Conservation (phyloP, 2,888 invertebrate genomes). For the Athalia circularis region DNA sequence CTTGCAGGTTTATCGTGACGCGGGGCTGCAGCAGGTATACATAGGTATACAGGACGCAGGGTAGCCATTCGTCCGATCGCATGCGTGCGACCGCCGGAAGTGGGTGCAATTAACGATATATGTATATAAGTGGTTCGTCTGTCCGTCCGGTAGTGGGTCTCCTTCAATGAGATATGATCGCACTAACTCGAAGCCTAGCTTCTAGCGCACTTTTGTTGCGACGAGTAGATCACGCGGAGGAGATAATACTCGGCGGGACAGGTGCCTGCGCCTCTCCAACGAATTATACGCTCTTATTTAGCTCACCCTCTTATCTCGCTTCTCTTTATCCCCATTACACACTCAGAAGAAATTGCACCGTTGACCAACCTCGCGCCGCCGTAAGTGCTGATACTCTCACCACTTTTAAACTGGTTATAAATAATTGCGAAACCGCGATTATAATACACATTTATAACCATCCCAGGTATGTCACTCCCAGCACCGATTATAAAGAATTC, state of each 20-base stretch:
- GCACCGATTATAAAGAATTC: no score
- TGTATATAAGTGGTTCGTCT: constrained; percentile 74
- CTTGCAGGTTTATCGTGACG: no score
- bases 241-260: constrained; percentile 67
- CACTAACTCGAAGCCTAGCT: constrained; percentile 62
- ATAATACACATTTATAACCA: no score
- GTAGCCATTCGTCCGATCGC: constrained; percentile 23
- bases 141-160: constrained; percentile 71
- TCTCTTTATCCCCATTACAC: constrained; percentile 9
- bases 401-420: background rate
- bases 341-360: background rate
- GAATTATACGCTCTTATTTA: constrained; percentile 70
- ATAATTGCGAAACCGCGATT: no score
- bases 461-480: no score
- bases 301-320: constrained; percentile 49
- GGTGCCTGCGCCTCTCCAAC: constrained; percentile 69
- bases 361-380: background rate
- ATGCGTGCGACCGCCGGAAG: constrained; percentile 68
- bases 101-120: constrained; percentile 74
- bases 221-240: constrained; percentile 60
- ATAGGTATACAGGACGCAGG: background rate
- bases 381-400: background rate
- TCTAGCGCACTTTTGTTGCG: constrained; percentile 52
- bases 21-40: background rate
- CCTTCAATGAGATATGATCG: constrained; percentile 68